Percentiles rank a stretch among this genome's conserved stretches.
phyloP scores from a whole-genome alignment of 2,113 vertebrate species.

The Crypturellus undulatus region DNA sequence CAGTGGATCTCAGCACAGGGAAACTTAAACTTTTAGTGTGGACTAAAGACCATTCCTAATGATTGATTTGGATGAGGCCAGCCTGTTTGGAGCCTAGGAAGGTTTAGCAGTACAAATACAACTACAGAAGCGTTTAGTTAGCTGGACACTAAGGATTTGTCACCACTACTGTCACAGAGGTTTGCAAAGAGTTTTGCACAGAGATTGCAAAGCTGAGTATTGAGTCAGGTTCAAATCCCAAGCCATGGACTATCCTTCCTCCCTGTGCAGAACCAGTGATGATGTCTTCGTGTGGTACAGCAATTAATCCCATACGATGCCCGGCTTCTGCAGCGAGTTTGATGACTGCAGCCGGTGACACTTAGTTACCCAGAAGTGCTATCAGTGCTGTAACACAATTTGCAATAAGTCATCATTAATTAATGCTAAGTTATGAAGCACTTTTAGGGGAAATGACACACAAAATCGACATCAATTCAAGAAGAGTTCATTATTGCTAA shows the following conservation, averaged over 20 bases:
- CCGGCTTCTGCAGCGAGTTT: slow-evolving; percentile 4
- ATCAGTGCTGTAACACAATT: slow-evolving; percentile 76
- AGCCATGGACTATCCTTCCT: not conserved
- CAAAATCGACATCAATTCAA: slow-evolving; percentile 66
- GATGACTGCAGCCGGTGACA: slow-evolving; percentile 60
- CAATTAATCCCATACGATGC: slow-evolving; percentile 21
- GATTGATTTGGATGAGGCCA: not conserved
- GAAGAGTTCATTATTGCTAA: slow-evolving; percentile 78
- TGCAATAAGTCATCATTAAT: slow-evolving; percentile 81
- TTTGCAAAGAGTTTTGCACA: not conserved
- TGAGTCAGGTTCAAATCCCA: not conserved
- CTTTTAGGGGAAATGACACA: slow-evolving; percentile 70
- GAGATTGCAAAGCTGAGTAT: not conserved
- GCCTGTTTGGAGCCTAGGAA: not conserved
- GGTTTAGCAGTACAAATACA: not conserved
- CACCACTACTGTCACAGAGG: accelerated
- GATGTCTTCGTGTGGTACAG: not conserved
- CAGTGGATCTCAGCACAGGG: not conserved
- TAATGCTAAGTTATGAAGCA: slow-evolving; percentile 75
- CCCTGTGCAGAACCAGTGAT: not conserved
- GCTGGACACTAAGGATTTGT: not conserved
- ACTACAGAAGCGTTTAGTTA: not conserved
- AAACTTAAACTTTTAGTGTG: not conserved
- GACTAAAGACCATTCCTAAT: not conserved
- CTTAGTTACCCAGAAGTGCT: slow-evolving; percentile 73